Evolutionary conservation across 2,113 vertebrate genomes (phyloP).

Genomic region (Brevimyrus niger): DNA sequence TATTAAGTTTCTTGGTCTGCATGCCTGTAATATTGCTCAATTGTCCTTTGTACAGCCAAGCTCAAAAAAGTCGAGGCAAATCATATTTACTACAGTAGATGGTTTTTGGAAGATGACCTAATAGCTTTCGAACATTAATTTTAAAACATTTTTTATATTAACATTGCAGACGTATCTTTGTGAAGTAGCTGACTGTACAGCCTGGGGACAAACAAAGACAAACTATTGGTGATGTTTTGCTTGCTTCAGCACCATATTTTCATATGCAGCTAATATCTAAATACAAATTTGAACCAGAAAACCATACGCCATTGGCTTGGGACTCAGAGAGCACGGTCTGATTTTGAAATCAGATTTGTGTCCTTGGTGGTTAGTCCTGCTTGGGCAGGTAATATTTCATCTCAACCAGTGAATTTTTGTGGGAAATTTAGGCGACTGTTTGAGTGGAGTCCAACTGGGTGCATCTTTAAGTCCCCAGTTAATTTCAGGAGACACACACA

Average conservation of each 20-base stretch:
- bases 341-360: conserved; percentile 35
- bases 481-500: background rate
- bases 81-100: conserved; percentile 27
- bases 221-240: conserved; percentile 45
- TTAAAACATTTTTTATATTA: conserved; percentile 26
- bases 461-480: conserved; percentile 17
- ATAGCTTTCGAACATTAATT: background rate
- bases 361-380: conserved; percentile 22
- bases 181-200: conserved; percentile 40
- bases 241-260: conserved; percentile 54
- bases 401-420: conserved; percentile 25
- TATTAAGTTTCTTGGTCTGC: conserved; percentile 39
- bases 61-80: conserved; percentile 4
- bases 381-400: conserved; percentile 38
- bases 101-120: conserved; percentile 27
- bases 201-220: conserved; percentile 46
- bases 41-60: conserved; percentile 27
- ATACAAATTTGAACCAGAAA: conserved; percentile 60
- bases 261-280: conserved; percentile 44
- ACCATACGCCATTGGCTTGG: conserved; percentile 35
- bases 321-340: conserved; percentile 34
- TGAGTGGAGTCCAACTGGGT: conserved; percentile 21
- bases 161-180: conserved; percentile 14
- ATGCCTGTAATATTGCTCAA: conserved; percentile 33
- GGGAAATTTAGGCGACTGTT: conserved; percentile 28